These are phyloP conservation scores for Drosophila mayaguana DNA, from an alignment of 2,888 invertebrate species.

Conservation along the genomic window DNA sequence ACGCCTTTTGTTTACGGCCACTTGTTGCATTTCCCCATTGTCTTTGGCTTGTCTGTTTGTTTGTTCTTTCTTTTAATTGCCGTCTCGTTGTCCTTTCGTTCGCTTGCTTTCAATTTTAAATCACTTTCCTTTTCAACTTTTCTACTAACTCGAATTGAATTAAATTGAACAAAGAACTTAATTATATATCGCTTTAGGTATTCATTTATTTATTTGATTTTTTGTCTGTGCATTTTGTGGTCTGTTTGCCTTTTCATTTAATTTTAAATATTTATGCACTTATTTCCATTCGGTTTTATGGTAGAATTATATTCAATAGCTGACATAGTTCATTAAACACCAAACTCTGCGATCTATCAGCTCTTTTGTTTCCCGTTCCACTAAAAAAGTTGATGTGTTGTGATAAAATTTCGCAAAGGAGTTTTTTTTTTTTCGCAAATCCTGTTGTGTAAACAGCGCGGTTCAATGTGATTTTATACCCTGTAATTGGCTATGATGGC, in stretches of 20 bases:
- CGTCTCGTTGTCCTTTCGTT: slow-evolving; percentile 20
- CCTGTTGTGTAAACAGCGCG: slow-evolving; percentile 2
- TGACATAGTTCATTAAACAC: not conserved
- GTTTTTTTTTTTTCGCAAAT: slow-evolving; percentile 1
- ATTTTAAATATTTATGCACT: not conserved
- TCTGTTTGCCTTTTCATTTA: not conserved
- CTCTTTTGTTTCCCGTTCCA: not conserved
- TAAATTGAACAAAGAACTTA: slow-evolving; percentile 26
- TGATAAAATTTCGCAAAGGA: not conserved
- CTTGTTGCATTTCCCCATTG: slow-evolving; percentile 54
- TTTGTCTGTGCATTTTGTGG: not conserved
- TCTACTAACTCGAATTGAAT: slow-evolving; percentile 19
- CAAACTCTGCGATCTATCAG: not conserved
- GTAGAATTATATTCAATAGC: not conserved
- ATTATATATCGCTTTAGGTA: slow-evolving; percentile 13
- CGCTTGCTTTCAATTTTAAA: slow-evolving; percentile 39
- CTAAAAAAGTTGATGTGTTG: slow-evolving; percentile 8
- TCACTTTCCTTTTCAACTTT: slow-evolving; percentile 17
- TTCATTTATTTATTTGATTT: slow-evolving; percentile 7
- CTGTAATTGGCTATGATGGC: not conserved
- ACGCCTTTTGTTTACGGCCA: slow-evolving; percentile 53
- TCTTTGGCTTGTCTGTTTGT: slow-evolving; percentile 17
- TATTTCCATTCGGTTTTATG: not conserved
- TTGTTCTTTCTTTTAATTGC: slow-evolving; percentile 18
- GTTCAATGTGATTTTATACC: slow-evolving; percentile 9